Percentiles rank a stretch among this genome's conserved stretches.
phyloP scores from a whole-genome alignment of 2,888 invertebrate species.

The Platypus cylindrus region DNA sequence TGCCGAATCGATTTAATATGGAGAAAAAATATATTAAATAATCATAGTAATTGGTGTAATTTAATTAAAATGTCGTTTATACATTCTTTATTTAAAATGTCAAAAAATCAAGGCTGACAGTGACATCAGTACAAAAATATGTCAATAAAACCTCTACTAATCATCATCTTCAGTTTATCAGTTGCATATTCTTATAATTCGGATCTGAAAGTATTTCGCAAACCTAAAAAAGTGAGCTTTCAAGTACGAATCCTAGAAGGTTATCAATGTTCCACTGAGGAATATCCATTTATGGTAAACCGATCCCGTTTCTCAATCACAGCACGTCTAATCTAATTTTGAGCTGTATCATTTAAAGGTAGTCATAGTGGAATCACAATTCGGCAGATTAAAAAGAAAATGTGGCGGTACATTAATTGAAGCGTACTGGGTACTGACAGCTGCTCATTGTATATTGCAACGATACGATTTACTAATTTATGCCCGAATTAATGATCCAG shows the following conservation, averaged over 20 bases:
- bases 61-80: no score
- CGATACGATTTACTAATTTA: background rate
- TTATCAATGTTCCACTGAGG: background rate
- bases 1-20: background rate
- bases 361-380: background rate
- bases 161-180: no score
- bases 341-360: background rate
- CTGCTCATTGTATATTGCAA: slow-evolving; percentile 3
- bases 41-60: no score
- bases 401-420: slow-evolving; percentile 5
- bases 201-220: no score
- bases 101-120: no score
- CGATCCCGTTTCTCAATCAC: background rate
- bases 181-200: no score
- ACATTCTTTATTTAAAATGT: no score
- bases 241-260: background rate
- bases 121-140: no score
- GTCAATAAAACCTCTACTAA: no score
- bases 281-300: slow-evolving; percentile 5
- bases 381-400: no score
- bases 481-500: background rate
- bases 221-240: no score
- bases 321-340: background rate
- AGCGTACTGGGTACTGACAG: slow-evolving; percentile 6
- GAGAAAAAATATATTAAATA: slow-evolving; percentile 1